Conservation (phyloP, 2,888 invertebrate genomes). For the Thyatira batis region DNA sequence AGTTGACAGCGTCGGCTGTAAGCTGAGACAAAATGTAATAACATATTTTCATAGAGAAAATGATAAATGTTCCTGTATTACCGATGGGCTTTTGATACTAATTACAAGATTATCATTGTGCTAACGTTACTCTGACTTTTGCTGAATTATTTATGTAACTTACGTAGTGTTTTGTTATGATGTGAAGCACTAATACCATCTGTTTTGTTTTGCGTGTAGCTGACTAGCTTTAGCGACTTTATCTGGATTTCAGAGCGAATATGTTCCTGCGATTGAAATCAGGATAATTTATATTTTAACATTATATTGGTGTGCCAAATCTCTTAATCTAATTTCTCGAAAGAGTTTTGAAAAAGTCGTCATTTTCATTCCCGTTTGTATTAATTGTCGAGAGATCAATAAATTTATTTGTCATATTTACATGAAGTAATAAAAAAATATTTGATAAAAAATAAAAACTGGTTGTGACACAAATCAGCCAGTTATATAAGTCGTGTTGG, state of each 20-base stretch:
- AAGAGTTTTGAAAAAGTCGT: too few species aligned
- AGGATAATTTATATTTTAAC: too few species aligned
- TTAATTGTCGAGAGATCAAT: too few species aligned
- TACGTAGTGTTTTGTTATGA: background rate
- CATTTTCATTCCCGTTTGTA: too few species aligned
- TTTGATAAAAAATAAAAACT: too few species aligned
- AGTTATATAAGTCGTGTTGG: background rate
- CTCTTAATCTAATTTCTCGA: too few species aligned
- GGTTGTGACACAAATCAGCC: too few species aligned
- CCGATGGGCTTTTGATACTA: background rate
- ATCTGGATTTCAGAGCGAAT: too few species aligned
- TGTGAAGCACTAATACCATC: background rate
- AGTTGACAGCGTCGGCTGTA: background rate
- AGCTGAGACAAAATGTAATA: constrained; percentile 2
- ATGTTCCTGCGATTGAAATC: too few species aligned
- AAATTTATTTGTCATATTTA: too few species aligned
- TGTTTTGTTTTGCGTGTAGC: background rate
- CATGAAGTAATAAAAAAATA: too few species aligned
- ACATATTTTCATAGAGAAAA: constrained; percentile 1
- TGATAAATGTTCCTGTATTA: constrained; percentile 2
- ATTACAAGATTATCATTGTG: background rate
- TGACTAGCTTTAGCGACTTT: background rate
- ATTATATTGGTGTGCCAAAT: too few species aligned
- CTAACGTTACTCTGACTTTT: background rate
- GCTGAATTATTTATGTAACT: background rate